A percentile compares a stretch with the other conserved stretches of the same genome.
phyloP scores from a whole-genome alignment of 2,113 vertebrate genomes.

The Rhynchopsitta pachyrhyncha region DNA sequence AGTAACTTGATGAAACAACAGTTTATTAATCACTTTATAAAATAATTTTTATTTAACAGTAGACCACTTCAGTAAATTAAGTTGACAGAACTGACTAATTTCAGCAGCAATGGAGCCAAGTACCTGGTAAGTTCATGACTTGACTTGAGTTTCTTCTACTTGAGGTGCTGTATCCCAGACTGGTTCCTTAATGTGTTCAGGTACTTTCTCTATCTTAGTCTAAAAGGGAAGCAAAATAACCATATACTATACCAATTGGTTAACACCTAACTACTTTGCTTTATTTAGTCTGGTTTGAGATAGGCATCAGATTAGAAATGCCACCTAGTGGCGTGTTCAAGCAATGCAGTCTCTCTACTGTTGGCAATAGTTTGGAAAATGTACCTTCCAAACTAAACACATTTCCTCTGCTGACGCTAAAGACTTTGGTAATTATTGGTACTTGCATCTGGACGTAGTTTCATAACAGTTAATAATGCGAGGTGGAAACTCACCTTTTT shows the following conservation, averaged over 20 bases:
- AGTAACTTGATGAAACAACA: not conserved
- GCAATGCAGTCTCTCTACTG: not conserved
- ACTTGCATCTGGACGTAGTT: not conserved
- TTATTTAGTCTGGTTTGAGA: not conserved
- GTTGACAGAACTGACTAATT: not conserved
- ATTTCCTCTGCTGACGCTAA: not conserved
- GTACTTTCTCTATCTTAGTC: constrained; percentile 87
- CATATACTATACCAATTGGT: not conserved
- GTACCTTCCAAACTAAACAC: not conserved
- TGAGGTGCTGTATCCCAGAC: constrained; percentile 80
- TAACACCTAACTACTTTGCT: not conserved
- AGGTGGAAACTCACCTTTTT: constrained; percentile 78
- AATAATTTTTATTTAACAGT: constrained; percentile 33
- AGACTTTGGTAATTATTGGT: not conserved
- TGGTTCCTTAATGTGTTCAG: constrained; percentile 88
- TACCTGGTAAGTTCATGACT: constrained; percentile 18
- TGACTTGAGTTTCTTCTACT: constrained; percentile 57
- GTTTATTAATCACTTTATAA: not conserved
- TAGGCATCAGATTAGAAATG: not conserved
- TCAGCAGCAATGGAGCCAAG: not conserved
- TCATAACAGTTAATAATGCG: not conserved
- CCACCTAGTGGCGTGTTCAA: constrained; percentile 15
- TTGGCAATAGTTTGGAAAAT: accelerated
- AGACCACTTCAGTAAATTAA: not conserved
- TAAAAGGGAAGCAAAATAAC: constrained; percentile 61